Conservation (phyloP, 1,140 invertebrate genomes). For the Steinernema khuongi region DNA sequence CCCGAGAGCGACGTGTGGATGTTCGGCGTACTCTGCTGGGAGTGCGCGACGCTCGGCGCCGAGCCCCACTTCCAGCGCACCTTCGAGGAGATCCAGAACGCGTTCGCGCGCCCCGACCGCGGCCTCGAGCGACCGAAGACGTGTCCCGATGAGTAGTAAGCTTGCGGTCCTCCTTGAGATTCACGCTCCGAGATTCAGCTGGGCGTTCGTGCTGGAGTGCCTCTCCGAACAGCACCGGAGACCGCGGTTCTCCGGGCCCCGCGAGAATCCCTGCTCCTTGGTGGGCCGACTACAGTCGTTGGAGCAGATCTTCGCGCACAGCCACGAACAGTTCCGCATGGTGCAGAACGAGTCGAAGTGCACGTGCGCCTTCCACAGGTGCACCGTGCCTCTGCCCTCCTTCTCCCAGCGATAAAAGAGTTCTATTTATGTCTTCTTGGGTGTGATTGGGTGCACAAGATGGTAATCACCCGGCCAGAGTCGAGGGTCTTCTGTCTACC, state of each 20-base stretch:
- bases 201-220: conserved; percentile 43
- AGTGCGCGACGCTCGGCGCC: conserved; percentile 50
- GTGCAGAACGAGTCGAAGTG: conserved; percentile 49
- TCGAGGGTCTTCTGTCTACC: no score
- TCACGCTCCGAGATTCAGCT: conserved; percentile 34
- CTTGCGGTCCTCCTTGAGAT: conserved; percentile 6
- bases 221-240: conserved; percentile 48
- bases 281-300: conserved; percentile 32
- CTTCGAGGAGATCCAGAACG: conserved; percentile 46
- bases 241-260: conserved; percentile 45
- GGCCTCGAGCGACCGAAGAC: conserved; percentile 40
- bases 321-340: conserved; percentile 36
- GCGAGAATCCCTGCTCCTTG: conserved; percentile 34
- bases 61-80: conserved; percentile 52
- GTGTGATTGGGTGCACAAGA: neutral
- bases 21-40: conserved; percentile 49
- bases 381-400: conserved; percentile 42
- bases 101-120: conserved; percentile 41
- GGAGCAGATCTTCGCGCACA: conserved; percentile 39
- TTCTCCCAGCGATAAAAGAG: neutral
- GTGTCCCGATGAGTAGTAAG: conserved; percentile 51
- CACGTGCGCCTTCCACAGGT: conserved; percentile 49
- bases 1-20: conserved; percentile 52
- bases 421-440: no score
- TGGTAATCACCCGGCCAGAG: neutral